phyloP scores from a whole-genome alignment of 1,140 invertebrate genomes.

The Drosophila sp. region DNA sequence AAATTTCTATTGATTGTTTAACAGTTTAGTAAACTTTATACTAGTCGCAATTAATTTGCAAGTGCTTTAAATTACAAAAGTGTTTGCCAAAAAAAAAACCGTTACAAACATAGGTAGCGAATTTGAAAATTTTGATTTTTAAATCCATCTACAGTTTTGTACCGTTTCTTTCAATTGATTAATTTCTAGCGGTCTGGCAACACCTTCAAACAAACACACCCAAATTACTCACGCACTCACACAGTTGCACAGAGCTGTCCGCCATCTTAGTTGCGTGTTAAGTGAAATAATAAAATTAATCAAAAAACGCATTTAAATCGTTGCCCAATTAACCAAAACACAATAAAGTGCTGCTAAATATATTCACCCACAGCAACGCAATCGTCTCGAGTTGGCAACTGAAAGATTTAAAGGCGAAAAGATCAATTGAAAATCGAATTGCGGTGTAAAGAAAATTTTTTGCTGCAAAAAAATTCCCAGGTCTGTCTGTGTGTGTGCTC shows the following conservation, averaged over 20 bases:
- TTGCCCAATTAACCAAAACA: conserved; percentile 61
- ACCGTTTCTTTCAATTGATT: conserved; percentile 6
- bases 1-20: too few relatives aligned
- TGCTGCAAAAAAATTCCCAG: conserved; percentile 74
- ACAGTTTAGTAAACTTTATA: too few relatives aligned
- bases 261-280: conserved; percentile 37
- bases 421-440: conserved; percentile 71
- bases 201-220: conserved; percentile 26
- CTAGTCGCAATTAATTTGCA: too few relatives aligned
- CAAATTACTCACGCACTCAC: conserved; percentile 30
- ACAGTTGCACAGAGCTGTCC: conserved; percentile 37
- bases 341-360: conserved; percentile 60
- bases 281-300: conserved; percentile 64
- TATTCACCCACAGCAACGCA: conserved; percentile 49
- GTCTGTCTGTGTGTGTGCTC: conserved; percentile 71
- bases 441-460: conserved; percentile 66
- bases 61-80: too few relatives aligned
- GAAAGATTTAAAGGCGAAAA: conserved; percentile 58
- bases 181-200: conserved; percentile 22
- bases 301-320: conserved; percentile 69
- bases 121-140: neutral
- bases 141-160: neutral
- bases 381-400: conserved; percentile 46
- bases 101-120: too few relatives aligned
- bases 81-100: too few relatives aligned